Conservation (phyloP, 2,888 invertebrate genomes). For the Ennomos quercinarius region DNA sequence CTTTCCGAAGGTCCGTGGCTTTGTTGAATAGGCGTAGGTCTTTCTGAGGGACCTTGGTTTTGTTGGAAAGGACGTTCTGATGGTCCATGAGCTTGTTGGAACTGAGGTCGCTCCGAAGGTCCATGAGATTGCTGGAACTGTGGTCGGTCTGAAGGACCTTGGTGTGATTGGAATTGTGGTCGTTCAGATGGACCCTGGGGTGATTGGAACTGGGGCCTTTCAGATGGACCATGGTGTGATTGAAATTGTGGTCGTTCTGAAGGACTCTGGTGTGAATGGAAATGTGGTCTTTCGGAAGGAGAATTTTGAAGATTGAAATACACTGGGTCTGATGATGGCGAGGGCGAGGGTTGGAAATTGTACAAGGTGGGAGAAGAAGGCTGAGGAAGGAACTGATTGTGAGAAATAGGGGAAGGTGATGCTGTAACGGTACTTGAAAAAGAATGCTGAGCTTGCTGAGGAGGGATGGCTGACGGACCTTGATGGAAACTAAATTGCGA, state of each 20-base stretch:
- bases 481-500: slow-evolving; percentile 80
- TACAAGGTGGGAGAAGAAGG: slow-evolving; percentile 72
- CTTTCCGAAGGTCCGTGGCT: slow-evolving; percentile 69
- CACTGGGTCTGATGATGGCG: slow-evolving; percentile 48
- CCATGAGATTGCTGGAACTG: slow-evolving; percentile 53
- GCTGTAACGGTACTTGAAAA: slow-evolving; percentile 58
- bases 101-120: slow-evolving; percentile 56
- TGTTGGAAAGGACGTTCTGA: slow-evolving; percentile 59
- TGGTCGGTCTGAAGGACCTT: slow-evolving; percentile 63
- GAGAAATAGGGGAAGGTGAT: slow-evolving; percentile 65
- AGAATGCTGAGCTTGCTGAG: slow-evolving; percentile 58
- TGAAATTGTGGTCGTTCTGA: slow-evolving; percentile 57
- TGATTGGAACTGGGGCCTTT: slow-evolving; percentile 57
- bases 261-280: slow-evolving; percentile 56
- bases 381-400: slow-evolving; percentile 73
- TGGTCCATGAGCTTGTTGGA: slow-evolving; percentile 49
- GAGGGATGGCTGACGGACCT: slow-evolving; percentile 62
- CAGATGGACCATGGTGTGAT: slow-evolving; percentile 47
- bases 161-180: slow-evolving; percentile 45
- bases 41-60: slow-evolving; percentile 57
- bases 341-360: slow-evolving; percentile 71
- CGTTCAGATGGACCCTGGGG: slow-evolving; percentile 61
- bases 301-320: slow-evolving; percentile 63
- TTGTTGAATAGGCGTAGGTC: slow-evolving; percentile 57
- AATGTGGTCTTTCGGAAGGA: slow-evolving; percentile 58